Evolutionary conservation across 2,888 invertebrate genomes (phyloP).

Genomic region (Drosophila neutralis): DNA sequence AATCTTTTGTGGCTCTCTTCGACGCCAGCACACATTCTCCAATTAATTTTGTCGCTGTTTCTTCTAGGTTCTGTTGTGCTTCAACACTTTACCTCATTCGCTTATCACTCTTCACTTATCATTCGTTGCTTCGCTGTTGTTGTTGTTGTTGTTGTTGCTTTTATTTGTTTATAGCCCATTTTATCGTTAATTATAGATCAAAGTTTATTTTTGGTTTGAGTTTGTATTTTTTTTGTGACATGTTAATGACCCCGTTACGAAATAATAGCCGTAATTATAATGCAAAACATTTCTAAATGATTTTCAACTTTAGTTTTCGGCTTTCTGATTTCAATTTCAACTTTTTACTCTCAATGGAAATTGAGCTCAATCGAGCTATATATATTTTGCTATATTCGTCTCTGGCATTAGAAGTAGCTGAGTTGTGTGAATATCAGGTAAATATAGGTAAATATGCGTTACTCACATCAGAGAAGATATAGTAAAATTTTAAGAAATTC

Average conservation of each 20-base stretch:
- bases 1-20: slow-evolving; percentile 14
- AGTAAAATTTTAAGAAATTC: rapidly evolving
- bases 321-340: background rate
- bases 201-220: slow-evolving; percentile 25
- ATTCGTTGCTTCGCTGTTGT: background rate
- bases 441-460: background rate
- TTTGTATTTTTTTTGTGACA: slow-evolving; percentile 52
- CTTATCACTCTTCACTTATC: slow-evolving; percentile 61
- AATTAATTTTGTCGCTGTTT: slow-evolving; percentile 40
- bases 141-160: background rate
- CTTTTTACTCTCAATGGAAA: background rate
- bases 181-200: slow-evolving; percentile 71
- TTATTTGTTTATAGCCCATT: slow-evolving; percentile 59
- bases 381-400: background rate
- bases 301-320: slow-evolving; percentile 33
- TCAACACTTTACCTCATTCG: slow-evolving; percentile 40
- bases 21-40: slow-evolving; percentile 41
- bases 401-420: background rate
- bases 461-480: background rate
- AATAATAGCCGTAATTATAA: slow-evolving; percentile 74
- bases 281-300: slow-evolving; percentile 70
- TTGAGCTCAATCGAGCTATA: background rate
- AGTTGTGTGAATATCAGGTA: background rate
- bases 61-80: slow-evolving; percentile 2
- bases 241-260: slow-evolving; percentile 73